Conservation (phyloP, 1,140 invertebrate species). For the Vollenhovia emeryi region DNA sequence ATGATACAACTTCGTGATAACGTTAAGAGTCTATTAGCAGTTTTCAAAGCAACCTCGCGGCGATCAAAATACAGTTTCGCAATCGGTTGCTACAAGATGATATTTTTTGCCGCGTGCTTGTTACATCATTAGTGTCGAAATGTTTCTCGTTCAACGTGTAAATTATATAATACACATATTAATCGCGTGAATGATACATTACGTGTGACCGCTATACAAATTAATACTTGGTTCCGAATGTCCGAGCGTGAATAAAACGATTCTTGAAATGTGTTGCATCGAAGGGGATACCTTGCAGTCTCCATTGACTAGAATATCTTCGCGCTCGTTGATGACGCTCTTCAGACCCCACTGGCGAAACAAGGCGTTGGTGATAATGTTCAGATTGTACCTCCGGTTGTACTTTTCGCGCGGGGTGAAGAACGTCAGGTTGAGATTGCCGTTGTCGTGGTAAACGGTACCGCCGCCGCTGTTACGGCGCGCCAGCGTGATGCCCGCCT, state of each 20-base stretch:
- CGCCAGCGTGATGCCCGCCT: slow-evolving; percentile 90
- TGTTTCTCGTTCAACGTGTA: not conserved
- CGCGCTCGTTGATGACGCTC: slow-evolving; percentile 90
- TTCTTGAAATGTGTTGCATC: slow-evolving; percentile 49
- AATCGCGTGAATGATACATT: not conserved
- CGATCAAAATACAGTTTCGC: not conserved
- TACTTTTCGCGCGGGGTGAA: slow-evolving; percentile 92
- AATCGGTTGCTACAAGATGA: not conserved
- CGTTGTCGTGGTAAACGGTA: slow-evolving; percentile 97
- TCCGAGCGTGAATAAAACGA: not conserved
- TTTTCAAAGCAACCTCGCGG: not conserved
- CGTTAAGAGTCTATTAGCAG: not conserved
- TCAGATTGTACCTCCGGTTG: slow-evolving; percentile 93
- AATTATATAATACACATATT: not conserved
- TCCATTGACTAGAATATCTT: slow-evolving; percentile 93
- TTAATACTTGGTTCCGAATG: not conserved
- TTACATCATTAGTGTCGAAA: not conserved
- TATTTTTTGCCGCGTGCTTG: not conserved
- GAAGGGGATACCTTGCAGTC: slow-evolving; percentile 92
- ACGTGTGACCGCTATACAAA: not conserved
- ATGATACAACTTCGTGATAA: not conserved
- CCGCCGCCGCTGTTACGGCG: slow-evolving; percentile 98
- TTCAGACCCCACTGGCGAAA: slow-evolving; percentile 92
- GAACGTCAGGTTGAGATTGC: slow-evolving; percentile 97
- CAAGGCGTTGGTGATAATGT: slow-evolving; percentile 92